Conservation (phyloP, 2,113 vertebrate genomes). For the Scytalopus superciliaris region DNA sequence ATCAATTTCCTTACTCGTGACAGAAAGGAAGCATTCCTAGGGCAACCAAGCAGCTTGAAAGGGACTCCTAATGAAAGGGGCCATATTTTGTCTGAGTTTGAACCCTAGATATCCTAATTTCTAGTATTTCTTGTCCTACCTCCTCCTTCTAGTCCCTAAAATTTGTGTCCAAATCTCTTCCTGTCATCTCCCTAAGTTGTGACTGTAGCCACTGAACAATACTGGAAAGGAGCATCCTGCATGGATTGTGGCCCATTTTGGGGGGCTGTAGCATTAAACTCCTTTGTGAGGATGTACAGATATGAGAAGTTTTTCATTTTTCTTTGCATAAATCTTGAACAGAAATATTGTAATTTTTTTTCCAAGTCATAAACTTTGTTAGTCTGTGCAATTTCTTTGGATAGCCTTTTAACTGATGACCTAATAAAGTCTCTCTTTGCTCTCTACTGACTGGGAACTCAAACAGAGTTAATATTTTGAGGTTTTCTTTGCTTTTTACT, state of each 20-base stretch:
- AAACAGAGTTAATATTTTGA: background rate
- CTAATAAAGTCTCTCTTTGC: background rate
- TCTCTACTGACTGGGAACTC: background rate
- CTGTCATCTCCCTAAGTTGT: background rate
- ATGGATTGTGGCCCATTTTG: background rate
- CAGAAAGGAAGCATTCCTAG: conserved; percentile 50
- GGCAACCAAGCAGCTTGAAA: conserved; percentile 27
- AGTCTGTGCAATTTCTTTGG: background rate
- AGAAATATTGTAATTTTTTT: background rate
- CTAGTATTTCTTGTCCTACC: background rate
- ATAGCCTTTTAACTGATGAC: background rate
- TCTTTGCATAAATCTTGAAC: background rate
- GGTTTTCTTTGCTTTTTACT: background rate
- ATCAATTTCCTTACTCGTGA: conserved; percentile 53
- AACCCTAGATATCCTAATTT: background rate
- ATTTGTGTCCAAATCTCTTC: background rate
- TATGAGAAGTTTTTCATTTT: background rate
- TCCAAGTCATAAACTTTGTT: background rate
- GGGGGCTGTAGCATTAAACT: background rate
- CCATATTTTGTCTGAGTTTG: background rate
- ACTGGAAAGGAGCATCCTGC: background rate
- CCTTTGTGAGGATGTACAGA: background rate
- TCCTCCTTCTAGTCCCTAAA: background rate
- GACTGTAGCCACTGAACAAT: background rate
- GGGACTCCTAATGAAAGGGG: conserved; percentile 2